phyloP scores from a whole-genome alignment of 2,113 vertebrate species.

The Epinephelus fuscoguttatus region DNA sequence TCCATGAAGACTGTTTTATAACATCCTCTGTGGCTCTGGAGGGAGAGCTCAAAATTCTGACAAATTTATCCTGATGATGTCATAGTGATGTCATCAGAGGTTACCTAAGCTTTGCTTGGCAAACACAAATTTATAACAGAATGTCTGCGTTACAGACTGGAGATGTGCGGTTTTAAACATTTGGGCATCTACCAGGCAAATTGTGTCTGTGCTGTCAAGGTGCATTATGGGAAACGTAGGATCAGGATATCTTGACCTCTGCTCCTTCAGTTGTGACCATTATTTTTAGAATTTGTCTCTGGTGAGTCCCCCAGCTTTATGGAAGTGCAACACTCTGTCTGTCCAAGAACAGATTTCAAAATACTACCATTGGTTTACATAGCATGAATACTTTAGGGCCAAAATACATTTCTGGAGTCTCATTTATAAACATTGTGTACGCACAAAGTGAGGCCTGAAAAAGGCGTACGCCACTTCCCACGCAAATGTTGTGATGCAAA shows the following conservation, averaged over 20 bases:
- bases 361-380: no score
- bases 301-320: not conserved
- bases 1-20: not conserved
- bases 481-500: no score
- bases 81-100: conserved; percentile 22
- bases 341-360: no score
- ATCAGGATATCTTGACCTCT: not conserved
- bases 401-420: no score
- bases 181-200: not conserved
- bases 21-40: not conserved
- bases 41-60: not conserved
- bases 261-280: conserved; percentile 7
- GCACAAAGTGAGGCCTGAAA: no score
- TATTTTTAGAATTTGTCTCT: conserved; percentile 1
- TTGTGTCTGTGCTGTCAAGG: not conserved
- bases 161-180: not conserved
- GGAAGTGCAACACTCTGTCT: not conserved
- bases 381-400: no score
- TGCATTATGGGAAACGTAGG: conserved; percentile 24
- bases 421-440: no score
- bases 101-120: not conserved
- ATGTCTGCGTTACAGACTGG: not conserved
- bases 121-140: not conserved
- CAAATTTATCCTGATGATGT: not conserved
- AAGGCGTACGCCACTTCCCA: no score